Percentiles rank a stretch among this genome's conserved stretches.
phyloP scores from a whole-genome alignment of 1,140 invertebrate species.

The Dolichoris vasculosae region DNA sequence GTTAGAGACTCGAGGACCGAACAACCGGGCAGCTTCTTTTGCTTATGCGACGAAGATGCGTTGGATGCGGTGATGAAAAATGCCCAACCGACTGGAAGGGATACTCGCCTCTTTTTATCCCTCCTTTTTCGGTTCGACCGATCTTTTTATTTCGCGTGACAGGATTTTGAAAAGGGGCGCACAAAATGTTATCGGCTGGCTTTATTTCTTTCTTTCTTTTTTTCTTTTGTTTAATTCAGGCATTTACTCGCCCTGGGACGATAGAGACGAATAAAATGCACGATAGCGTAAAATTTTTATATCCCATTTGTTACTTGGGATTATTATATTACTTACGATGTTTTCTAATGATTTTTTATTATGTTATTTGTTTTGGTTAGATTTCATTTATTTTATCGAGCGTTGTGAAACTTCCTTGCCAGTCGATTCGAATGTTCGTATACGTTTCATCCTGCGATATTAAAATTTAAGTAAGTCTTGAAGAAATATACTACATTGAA shows the following conservation, averaged over 20 bases:
- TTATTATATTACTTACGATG: background rate
- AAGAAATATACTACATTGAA: no score
- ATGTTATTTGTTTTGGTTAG: background rate
- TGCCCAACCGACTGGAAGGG: slow-evolving; percentile 14
- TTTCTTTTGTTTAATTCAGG: slow-evolving; percentile 33
- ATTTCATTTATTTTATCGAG: no score
- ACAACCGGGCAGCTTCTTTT: slow-evolving; percentile 26
- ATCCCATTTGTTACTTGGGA: slow-evolving; percentile 1
- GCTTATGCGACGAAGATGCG: slow-evolving; percentile 17
- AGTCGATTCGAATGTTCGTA: no score
- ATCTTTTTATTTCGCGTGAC: slow-evolving; percentile 36
- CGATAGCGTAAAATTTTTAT: slow-evolving; percentile 42
- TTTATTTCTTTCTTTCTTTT: background rate
- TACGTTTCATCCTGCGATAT: no score
- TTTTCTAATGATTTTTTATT: no score
- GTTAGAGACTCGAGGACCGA: background rate
- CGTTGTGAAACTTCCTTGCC: no score
- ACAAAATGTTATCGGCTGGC: slow-evolving; percentile 35
- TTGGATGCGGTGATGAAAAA: slow-evolving; percentile 19
- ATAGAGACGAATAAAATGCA: slow-evolving; percentile 2
- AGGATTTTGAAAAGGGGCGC: slow-evolving; percentile 24
- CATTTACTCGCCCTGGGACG: slow-evolving; percentile 18
- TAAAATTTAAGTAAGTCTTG: no score
- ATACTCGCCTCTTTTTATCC: slow-evolving; percentile 5
- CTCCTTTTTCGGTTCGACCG: background rate